Percentiles rank a stretch among this genome's conserved stretches.
phyloP scores from a whole-genome alignment of 2,888 invertebrate species.

The Adineta ricciae region DNA sequence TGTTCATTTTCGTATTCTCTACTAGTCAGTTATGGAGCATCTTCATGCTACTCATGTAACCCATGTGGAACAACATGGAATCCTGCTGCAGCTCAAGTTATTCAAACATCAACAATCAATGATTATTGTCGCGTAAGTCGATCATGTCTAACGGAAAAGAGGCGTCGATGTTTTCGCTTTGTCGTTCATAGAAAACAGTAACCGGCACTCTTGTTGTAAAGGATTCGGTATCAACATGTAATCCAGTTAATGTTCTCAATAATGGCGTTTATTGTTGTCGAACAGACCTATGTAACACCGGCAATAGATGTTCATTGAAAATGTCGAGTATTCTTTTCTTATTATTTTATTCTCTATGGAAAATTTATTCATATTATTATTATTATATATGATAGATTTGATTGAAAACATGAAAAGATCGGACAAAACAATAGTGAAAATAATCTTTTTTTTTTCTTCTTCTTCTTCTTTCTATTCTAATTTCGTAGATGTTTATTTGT shows the following conservation, averaged over 20 bases:
- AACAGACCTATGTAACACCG: background rate
- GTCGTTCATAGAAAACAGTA: background rate
- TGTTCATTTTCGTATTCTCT: background rate
- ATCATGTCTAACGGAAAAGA: too few species aligned
- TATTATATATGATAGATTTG: background rate
- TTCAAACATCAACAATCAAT: background rate
- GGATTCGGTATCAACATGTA: background rate
- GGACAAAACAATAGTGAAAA: background rate
- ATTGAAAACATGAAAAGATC: background rate
- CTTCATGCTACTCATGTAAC: background rate
- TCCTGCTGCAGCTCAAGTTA: background rate
- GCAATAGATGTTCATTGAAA: background rate
- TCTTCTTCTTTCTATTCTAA: background rate
- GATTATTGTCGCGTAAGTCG: constrained; percentile 18
- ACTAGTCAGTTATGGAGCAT: background rate
- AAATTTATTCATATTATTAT: background rate
- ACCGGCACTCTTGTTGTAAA: background rate
- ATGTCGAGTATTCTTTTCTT: background rate
- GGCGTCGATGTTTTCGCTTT: too few species aligned
- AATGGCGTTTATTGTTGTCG: constrained; percentile 12
- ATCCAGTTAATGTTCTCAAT: background rate
- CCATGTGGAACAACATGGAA: background rate
- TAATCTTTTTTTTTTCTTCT: background rate
- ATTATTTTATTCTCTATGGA: background rate
- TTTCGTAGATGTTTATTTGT: background rate